Evolutionary conservation across 2,113 vertebrate species (phyloP).

Genomic region (Leiothrix lutea): DNA sequence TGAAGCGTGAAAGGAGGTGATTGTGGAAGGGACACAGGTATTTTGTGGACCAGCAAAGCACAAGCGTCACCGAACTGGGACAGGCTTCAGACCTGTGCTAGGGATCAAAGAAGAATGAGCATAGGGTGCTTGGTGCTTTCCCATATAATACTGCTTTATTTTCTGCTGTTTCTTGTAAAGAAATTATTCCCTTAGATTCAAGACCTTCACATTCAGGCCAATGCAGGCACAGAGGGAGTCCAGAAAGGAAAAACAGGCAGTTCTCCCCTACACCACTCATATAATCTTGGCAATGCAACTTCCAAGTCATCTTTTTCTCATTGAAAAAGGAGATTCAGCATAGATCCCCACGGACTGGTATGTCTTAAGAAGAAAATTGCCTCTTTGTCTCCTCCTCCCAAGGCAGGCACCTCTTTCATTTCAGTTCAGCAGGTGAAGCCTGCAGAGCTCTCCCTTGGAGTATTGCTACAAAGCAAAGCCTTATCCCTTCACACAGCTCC

Average conservation of each 20-base stretch:
- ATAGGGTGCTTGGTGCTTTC: not conserved
- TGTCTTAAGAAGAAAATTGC: not conserved
- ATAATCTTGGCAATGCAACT: not conserved
- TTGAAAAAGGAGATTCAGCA: not conserved
- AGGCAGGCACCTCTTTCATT: not conserved
- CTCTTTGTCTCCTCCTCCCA: not conserved
- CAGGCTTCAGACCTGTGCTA: not conserved
- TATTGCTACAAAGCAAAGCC: not conserved
- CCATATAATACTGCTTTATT: not conserved
- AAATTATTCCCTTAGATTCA: not conserved
- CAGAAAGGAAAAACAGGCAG: not conserved
- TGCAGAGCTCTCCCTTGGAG: not conserved
- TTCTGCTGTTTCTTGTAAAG: not conserved
- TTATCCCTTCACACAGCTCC: not conserved
- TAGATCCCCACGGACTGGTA: not conserved
- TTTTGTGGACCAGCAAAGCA: not conserved
- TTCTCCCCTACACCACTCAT: not conserved
- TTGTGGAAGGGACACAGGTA: not conserved
- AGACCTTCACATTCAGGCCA: not conserved
- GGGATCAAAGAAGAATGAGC: not conserved
- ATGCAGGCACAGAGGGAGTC: not conserved
- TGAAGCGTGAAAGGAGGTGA: not conserved
- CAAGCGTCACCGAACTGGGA: not conserved
- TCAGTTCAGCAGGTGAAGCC: not conserved
- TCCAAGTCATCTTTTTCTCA: not conserved